Evolutionary conservation across 2,113 vertebrate species (phyloP).

Genomic region (Rhabdornis inornatus): DNA sequence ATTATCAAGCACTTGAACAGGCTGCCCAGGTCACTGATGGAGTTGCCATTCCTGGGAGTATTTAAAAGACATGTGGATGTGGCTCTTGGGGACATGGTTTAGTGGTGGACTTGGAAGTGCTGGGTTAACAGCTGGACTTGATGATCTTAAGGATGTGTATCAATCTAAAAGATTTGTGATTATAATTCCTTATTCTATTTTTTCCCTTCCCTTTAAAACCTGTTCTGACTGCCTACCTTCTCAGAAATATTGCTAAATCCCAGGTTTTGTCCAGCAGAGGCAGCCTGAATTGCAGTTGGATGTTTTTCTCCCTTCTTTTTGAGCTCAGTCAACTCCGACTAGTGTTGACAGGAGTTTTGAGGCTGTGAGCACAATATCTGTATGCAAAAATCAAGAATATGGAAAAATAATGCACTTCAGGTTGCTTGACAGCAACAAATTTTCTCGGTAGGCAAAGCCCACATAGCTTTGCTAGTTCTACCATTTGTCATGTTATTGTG

Average conservation of each 20-base stretch:
- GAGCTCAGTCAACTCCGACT: not conserved
- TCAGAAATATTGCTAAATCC: not conserved
- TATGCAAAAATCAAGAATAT: not conserved
- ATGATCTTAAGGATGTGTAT: not conserved
- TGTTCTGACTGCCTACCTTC: not conserved
- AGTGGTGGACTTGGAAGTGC: not conserved
- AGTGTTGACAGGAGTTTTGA: not conserved
- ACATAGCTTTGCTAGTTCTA: not conserved
- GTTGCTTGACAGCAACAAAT: not conserved
- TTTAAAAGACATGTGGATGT: not conserved
- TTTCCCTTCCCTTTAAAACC: not conserved
- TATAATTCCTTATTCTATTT: not conserved
- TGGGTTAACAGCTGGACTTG: not conserved
- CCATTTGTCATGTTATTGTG: not conserved
- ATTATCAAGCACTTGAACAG: not conserved
- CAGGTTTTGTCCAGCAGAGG: not conserved
- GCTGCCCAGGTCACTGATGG: not conserved
- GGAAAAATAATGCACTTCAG: not conserved
- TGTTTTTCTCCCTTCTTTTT: not conserved
- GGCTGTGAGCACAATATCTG: not conserved
- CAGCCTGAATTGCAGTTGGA: rapidly evolving
- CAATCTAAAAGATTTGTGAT: not conserved
- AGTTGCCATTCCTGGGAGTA: not conserved
- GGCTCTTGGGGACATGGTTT: not conserved
- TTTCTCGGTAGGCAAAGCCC: not conserved